phyloP scores from a whole-genome alignment of 1,140 invertebrate species.

The Ips typographus region DNA sequence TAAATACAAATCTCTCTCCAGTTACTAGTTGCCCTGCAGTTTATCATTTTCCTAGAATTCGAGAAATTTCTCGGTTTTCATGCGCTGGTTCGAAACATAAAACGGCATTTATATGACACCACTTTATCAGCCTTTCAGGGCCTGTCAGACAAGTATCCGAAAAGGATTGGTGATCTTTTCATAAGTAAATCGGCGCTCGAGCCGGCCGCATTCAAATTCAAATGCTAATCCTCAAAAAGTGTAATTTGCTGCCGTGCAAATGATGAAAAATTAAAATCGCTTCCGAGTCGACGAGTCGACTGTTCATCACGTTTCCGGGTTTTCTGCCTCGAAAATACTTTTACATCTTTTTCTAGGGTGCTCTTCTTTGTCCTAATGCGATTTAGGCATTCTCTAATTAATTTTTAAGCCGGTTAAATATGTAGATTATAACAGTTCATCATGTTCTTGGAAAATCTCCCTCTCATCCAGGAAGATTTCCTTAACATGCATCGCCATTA shows the following conservation, averaged over 20 bases:
- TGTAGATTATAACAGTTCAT: neutral
- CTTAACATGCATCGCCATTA: slow-evolving; percentile 32
- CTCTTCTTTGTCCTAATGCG: neutral
- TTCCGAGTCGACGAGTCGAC: slow-evolving; percentile 16
- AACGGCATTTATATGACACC: neutral
- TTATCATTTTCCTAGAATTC: too few species aligned
- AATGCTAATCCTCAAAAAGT: slow-evolving; percentile 21
- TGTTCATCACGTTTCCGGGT: slow-evolving; percentile 26
- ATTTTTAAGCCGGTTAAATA: neutral
- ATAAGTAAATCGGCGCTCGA: slow-evolving; percentile 19
- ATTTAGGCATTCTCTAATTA: neutral
- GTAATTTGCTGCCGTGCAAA: slow-evolving; percentile 19
- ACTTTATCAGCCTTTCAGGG: neutral
- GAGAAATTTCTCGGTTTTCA: too few species aligned
- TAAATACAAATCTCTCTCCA: too few species aligned
- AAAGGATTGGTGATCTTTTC: slow-evolving; percentile 18
- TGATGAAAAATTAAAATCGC: slow-evolving; percentile 26
- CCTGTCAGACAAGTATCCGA: neutral
- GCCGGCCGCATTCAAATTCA: slow-evolving; percentile 18
- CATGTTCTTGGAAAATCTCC: neutral
- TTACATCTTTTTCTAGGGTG: neutral
- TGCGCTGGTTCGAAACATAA: too few species aligned
- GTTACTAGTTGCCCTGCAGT: too few species aligned
- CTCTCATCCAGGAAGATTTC: slow-evolving; percentile 10
- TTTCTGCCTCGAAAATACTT: slow-evolving; percentile 19